Evolutionary conservation across 1,140 invertebrate species (phyloP).

Genomic region (Drosophila quadrilineata): DNA sequence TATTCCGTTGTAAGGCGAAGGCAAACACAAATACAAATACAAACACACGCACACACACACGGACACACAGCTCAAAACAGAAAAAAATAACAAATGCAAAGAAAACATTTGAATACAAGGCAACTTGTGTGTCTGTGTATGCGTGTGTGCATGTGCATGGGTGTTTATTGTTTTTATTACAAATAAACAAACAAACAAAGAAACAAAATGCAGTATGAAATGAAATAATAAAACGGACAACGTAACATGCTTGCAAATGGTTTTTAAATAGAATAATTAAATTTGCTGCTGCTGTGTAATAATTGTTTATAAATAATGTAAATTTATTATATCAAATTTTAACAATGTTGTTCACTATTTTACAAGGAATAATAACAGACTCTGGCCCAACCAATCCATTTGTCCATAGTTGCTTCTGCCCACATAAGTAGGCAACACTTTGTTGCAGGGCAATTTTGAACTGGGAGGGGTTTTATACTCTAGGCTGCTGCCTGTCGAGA

Average conservation of each 20-base stretch:
- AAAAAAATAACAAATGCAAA: too few species aligned
- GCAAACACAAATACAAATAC: slow-evolving; percentile 48
- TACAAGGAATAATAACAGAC: too few species aligned
- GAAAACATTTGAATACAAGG: slow-evolving; percentile 10
- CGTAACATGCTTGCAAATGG: slow-evolving; percentile 11
- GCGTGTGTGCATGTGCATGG: background rate
- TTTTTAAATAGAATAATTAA: slow-evolving; percentile 11
- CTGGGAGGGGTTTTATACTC: background rate
- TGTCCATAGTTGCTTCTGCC: background rate
- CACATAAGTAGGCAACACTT: slow-evolving; percentile 63
- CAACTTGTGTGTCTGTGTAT: background rate
- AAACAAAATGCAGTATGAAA: slow-evolving; percentile 29
- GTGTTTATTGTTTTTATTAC: slow-evolving; percentile 47
- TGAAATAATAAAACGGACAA: slow-evolving; percentile 15
- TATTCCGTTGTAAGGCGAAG: slow-evolving; percentile 64
- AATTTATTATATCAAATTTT: background rate
- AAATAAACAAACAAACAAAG: slow-evolving; percentile 62
- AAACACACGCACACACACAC: slow-evolving; percentile 41
- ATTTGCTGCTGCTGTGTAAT: background rate
- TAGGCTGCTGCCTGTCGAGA: background rate
- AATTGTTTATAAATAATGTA: background rate
- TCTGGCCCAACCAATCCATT: too few species aligned
- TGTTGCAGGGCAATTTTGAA: slow-evolving; percentile 26
- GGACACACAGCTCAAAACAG: slow-evolving; percentile 1
- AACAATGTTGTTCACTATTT: too few species aligned